These are phyloP conservation scores for Aspiorhynchus laticeps DNA, from an alignment of 2,113 vertebrate genomes.

Conservation along the genomic window DNA sequence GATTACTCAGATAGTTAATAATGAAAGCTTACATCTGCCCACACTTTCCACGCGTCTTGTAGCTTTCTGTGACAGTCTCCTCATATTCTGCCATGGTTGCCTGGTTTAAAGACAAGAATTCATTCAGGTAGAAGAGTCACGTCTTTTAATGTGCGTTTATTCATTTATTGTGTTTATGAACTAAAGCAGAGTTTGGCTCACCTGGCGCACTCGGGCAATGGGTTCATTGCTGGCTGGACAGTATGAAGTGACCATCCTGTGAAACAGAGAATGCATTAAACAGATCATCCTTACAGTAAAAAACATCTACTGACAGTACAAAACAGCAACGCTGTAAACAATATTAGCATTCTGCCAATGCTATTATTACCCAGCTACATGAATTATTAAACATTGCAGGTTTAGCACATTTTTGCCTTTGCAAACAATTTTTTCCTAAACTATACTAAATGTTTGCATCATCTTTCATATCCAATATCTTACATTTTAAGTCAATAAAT, in stretches of 20 bases:
- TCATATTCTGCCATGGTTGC: slow-evolving; percentile 92
- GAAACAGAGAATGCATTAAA: neutral
- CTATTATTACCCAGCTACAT: neutral
- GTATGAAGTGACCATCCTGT: slow-evolving; percentile 87
- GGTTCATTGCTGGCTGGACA: slow-evolving; percentile 94
- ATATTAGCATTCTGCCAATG: neutral
- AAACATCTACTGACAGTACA: neutral
- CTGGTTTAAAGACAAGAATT: slow-evolving; percentile 63
- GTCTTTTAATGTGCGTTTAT: too few relatives aligned
- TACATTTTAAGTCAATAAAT: too few relatives aligned
- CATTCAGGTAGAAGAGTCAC: neutral
- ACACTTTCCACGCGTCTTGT: slow-evolving; percentile 91
- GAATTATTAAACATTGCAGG: too few relatives aligned
- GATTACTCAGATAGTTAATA: neutral
- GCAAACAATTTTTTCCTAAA: too few relatives aligned
- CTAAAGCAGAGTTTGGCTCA: slow-evolving; percentile 54
- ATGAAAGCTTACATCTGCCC: slow-evolving; percentile 86
- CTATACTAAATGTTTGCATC: too few relatives aligned
- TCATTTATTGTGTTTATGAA: neutral
- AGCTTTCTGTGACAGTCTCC: slow-evolving; percentile 90
- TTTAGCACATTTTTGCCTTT: too few relatives aligned
- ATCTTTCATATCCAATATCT: too few relatives aligned
- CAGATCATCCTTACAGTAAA: neutral
- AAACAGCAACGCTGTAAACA: neutral
- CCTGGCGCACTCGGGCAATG: slow-evolving; percentile 91